phyloP scores from a whole-genome alignment of 1,140 invertebrate genomes.

The Riptortus pedestris region DNA sequence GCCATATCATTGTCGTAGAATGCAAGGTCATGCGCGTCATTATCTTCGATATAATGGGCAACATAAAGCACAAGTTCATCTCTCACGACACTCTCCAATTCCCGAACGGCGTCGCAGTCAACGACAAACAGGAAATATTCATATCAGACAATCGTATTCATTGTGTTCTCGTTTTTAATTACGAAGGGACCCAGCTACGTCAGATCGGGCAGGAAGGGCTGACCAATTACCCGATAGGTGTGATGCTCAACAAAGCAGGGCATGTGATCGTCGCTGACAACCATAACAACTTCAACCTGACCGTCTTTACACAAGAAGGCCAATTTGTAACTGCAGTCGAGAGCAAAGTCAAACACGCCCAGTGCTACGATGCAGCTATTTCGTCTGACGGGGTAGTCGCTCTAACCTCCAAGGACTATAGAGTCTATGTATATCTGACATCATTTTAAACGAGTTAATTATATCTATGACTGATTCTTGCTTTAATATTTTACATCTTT shows the following conservation, averaged over 20 bases:
- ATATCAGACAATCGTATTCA: constrained; percentile 99
- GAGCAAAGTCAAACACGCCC: constrained; percentile 98
- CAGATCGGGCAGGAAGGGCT: constrained; percentile 98
- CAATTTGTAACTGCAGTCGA: constrained; percentile 91
- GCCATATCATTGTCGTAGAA: constrained; percentile 95
- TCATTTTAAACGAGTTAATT: constrained; percentile 11
- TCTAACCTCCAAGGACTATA: constrained; percentile 96
- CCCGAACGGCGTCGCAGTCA: constrained; percentile 96
- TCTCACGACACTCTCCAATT: constrained; percentile 99
- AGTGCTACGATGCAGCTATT: constrained; percentile 97
- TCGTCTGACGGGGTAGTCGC: constrained; percentile 98
- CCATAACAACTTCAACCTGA: constrained; percentile 99
- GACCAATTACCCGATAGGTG: constrained; percentile 98
- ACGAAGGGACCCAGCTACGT: constrained; percentile 87
- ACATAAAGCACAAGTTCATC: constrained; percentile 93
- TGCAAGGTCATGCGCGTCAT: constrained; percentile 99
- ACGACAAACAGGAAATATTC: constrained; percentile 98
- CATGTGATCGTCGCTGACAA: constrained; percentile 98
- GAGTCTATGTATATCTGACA: constrained; percentile 82
- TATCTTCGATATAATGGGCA: constrained; percentile 95
- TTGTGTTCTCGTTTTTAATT: constrained; percentile 98
- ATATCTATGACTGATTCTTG: constrained; percentile 15
- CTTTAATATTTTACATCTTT: constrained; percentile 9
- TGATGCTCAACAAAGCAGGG: constrained; percentile 90
- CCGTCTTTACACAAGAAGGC: constrained; percentile 94